phyloP scores from a whole-genome alignment of 2,113 vertebrate genomes.

The Silurus asotus region DNA sequence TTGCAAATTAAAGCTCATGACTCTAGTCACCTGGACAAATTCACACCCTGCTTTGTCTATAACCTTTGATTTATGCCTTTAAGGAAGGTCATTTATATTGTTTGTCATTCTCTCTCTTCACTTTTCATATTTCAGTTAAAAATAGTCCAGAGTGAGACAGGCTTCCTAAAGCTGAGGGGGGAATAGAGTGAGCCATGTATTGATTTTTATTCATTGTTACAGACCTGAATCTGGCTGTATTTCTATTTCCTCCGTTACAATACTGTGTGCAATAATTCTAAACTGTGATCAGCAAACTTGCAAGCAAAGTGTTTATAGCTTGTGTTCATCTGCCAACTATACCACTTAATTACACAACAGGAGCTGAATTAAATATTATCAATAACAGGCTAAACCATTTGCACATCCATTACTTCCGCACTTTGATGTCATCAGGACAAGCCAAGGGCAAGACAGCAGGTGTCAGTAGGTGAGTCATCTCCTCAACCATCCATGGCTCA shows the following conservation, averaged over 20 bases:
- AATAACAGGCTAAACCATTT: background rate
- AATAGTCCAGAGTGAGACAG: slow-evolving; percentile 4
- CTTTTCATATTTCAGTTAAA: slow-evolving; percentile 18
- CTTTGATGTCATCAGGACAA: slow-evolving; percentile 30
- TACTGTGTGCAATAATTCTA: background rate
- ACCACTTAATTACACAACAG: background rate
- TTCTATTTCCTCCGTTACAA: background rate
- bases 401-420: background rate
- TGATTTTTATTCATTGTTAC: slow-evolving; percentile 12
- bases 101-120: background rate
- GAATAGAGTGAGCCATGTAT: background rate
- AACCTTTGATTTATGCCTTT: background rate
- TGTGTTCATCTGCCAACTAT: background rate
- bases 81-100: background rate
- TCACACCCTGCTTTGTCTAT: background rate
- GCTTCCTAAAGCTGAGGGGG: background rate
- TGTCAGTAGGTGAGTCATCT: slow-evolving; percentile 27
- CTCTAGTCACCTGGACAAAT: background rate
- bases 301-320: background rate
- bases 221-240: background rate
- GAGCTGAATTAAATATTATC: background rate
- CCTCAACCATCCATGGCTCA: background rate
- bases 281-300: background rate
- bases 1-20: background rate
- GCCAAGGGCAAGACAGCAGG: background rate